Evolutionary conservation across 2,888 invertebrate genomes (phyloP), one percentile per base, ranked within the genome.

Genomic region (Plusia festucae): DNA sequence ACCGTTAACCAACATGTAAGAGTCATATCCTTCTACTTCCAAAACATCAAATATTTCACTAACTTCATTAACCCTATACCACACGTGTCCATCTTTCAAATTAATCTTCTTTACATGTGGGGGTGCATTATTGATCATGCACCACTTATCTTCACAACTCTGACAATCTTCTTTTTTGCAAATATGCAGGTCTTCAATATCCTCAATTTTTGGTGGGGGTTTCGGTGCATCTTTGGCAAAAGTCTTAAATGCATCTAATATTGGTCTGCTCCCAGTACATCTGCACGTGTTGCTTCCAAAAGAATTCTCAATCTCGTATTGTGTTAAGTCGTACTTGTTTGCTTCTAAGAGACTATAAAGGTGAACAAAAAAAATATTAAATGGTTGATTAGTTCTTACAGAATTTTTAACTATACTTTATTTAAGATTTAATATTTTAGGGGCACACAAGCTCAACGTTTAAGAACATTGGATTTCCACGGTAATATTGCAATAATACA

Each of bases 241-340:
- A 0, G 95, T 95, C 82, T 96, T 97, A 85, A 97, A 96, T 1
- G 96, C 96, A 27, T 96, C 95, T 15, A 96, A 71, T 59, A 97
- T 97, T 0, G 97, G 95, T 59, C 96, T 90, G 77, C 95, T 96
- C 0, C 97, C 97, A 0, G 97, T 97, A 82, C 97, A 97, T 65
- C 97, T 93, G 74, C 97, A 97, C 16, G 97, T 95, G 78, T 97
- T 97, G 60, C 97, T 96, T 8, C 96, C 97, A 76, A 97, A 96
- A 0, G 96, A 95, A 78, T 97, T 96, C 85, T 97, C 97, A 6
- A 97, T 95, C 77, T 97, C 95, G 60, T 96, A 91, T 95, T 96
- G 96, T 0, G 96, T 96, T 49, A 96, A 83, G 16, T 94, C 86
- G 65, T 81, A 81, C 20, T 81, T 54, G 15, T 75, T 75, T 34